Evolutionary conservation across 2,888 invertebrate genomes (phyloP).

Genomic region (Eupithecia exiguata): DNA sequence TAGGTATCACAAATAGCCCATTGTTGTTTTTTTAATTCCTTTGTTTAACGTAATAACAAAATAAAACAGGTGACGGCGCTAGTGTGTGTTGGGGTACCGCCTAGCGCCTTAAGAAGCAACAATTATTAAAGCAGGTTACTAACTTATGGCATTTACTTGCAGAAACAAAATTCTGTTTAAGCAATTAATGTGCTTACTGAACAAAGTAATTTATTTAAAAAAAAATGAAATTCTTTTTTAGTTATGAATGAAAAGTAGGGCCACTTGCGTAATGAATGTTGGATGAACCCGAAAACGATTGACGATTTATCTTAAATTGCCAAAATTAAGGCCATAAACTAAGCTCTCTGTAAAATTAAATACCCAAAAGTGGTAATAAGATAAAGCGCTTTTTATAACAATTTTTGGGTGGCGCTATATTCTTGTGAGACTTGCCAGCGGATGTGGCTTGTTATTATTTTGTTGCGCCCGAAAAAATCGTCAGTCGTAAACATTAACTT

Average conservation of each 20-base stretch:
- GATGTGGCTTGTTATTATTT: background rate
- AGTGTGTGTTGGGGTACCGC: too few species aligned
- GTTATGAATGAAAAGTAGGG: background rate
- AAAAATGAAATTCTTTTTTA: background rate
- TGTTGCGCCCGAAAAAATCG: background rate
- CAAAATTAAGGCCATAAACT: background rate
- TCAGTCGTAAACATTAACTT: background rate
- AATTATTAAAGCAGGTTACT: background rate
- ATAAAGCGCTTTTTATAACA: too few species aligned
- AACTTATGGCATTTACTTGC: background rate
- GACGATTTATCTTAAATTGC: background rate
- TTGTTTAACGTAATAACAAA: too few species aligned
- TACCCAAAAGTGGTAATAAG: background rate
- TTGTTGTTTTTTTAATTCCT: too few species aligned
- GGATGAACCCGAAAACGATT: background rate
- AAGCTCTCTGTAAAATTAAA: background rate
- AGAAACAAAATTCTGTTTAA: background rate
- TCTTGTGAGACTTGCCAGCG: background rate
- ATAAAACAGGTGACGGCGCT: too few species aligned
- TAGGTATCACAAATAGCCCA: too few species aligned
- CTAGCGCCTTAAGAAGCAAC: background rate
- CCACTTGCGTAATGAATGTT: background rate
- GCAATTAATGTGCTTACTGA: background rate
- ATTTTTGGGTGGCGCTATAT: background rate
- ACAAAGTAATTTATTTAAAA: background rate